Percentiles rank a stretch among this genome's conserved stretches.
phyloP scores from a whole-genome alignment of 2,113 vertebrate genomes.

The Steatornis caripensis region DNA sequence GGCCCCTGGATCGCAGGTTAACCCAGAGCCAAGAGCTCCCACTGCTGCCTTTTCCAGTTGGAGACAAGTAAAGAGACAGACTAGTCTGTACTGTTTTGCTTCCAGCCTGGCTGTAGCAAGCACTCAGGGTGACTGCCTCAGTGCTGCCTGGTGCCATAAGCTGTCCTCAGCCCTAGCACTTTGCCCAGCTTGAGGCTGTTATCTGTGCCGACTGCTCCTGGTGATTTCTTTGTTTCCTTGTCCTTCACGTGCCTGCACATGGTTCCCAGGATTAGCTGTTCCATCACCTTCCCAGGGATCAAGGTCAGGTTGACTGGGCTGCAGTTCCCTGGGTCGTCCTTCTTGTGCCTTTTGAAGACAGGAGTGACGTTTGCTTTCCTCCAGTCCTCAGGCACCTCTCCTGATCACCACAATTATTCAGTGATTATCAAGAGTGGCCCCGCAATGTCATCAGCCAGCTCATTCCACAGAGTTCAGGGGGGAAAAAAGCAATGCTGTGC shows the following conservation, averaged over 20 bases:
- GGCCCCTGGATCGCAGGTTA: background rate
- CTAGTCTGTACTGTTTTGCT: background rate
- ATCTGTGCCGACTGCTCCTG: background rate
- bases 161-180: background rate
- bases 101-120: background rate
- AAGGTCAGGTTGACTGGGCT: background rate
- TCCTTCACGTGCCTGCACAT: background rate
- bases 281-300: background rate
- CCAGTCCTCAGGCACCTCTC: background rate
- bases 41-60: background rate
- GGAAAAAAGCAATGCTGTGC: background rate
- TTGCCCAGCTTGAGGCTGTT: background rate
- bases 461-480: background rate
- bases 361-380: background rate
- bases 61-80: background rate
- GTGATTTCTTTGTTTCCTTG: background rate
- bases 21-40: background rate
- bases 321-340: background rate
- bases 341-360: background rate
- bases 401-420: background rate
- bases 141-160: background rate
- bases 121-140: accelerated
- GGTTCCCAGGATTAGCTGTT: background rate
- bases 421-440: accelerated
- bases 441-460: background rate